phyloP scores from a whole-genome alignment of 2,113 vertebrate genomes.

The Cariama cristata region DNA sequence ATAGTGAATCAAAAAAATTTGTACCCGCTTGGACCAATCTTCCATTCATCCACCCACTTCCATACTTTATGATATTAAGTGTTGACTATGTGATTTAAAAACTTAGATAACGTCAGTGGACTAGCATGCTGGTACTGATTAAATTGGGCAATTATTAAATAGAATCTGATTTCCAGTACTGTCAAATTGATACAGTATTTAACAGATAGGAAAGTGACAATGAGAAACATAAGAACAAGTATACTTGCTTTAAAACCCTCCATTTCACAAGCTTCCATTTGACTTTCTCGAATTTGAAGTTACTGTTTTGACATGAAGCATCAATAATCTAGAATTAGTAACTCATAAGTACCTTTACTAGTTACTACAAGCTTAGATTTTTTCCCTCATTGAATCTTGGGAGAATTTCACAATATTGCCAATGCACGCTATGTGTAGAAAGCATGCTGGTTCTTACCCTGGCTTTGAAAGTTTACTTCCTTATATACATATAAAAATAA shows the following conservation, averaged over 20 bases:
- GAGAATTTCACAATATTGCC: neutral
- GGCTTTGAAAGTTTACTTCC: neutral
- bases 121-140: conserved; percentile 37
- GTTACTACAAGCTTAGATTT: neutral
- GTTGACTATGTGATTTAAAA: neutral
- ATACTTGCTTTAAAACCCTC: neutral
- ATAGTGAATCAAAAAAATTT: neutral
- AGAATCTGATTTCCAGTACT: conserved; percentile 61
- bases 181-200: conserved; percentile 55
- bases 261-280: neutral
- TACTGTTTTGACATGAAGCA: neutral
- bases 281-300: neutral
- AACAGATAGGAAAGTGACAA: neutral
- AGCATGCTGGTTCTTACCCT: neutral
- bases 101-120: conserved; percentile 23
- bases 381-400: neutral
- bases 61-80: neutral
- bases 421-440: neutral
- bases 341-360: neutral
- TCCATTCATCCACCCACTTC: neutral
- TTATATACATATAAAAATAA: neutral
- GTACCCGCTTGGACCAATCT: neutral
- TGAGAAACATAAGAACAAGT: neutral
- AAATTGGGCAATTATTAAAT: conserved; percentile 65
- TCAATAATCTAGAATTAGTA: neutral